These are phyloP conservation scores for Hybognathus amarus DNA, from an alignment of 2,797 vertebrate species.

Conservation along the genomic window DNA sequence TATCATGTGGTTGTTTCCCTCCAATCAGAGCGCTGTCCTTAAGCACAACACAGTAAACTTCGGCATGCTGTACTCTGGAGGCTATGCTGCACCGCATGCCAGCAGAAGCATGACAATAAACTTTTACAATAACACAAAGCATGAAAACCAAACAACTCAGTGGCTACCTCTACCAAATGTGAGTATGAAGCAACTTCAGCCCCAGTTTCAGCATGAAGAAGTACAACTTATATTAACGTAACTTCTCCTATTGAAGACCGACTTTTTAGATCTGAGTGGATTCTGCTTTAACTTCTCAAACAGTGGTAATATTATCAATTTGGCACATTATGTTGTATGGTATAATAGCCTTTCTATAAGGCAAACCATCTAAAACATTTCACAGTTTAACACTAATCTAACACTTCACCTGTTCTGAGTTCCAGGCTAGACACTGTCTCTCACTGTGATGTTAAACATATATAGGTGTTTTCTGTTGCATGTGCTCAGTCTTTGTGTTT, in stretches of 20 bases:
- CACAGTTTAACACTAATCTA: slow-evolving; percentile 52
- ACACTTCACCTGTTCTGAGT: slow-evolving; percentile 42
- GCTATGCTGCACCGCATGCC: slow-evolving; percentile 95
- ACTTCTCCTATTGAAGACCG: slow-evolving; percentile 3
- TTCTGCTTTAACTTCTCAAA: slow-evolving; percentile 41
- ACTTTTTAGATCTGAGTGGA: slow-evolving; percentile 1
- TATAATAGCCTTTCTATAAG: background rate
- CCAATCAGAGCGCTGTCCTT: slow-evolving; percentile 99
- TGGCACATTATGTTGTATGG: background rate
- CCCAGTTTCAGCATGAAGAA: slow-evolving; percentile 54
- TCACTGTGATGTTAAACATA: slow-evolving; percentile 64
- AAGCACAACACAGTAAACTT: slow-evolving; percentile 99
- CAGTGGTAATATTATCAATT: background rate
- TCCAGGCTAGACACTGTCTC: slow-evolving; percentile 49
- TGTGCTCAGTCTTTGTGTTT: slow-evolving; percentile 63
- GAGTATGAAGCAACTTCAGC: slow-evolving; percentile 83
- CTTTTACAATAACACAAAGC: slow-evolving; percentile 99
- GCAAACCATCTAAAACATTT: slow-evolving; percentile 46
- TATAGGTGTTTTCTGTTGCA: slow-evolving; percentile 72
- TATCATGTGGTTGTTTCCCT: slow-evolving; percentile 99
- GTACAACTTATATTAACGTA: slow-evolving; percentile 10
- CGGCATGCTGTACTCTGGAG: slow-evolving; percentile 99
- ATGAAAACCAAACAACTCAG: slow-evolving; percentile 95
- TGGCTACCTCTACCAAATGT: slow-evolving; percentile 99
- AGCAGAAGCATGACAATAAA: slow-evolving; percentile 99